Evolutionary conservation across 2,888 invertebrate genomes (phyloP).

Genomic region (Argyra leucocephala): DNA sequence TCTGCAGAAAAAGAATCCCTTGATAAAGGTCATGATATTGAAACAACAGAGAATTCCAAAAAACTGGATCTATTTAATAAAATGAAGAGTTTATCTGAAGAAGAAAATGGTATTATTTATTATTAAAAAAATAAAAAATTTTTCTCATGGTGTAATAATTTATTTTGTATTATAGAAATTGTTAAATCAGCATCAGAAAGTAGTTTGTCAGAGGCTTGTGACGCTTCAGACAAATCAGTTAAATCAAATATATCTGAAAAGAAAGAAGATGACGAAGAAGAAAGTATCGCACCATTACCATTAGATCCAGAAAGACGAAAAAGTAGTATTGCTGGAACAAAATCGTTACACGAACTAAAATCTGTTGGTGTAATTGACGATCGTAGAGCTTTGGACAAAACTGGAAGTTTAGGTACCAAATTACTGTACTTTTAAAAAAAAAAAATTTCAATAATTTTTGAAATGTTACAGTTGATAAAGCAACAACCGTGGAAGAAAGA

Average conservation of each 20-base stretch:
- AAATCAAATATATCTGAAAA: slow-evolving; percentile 57
- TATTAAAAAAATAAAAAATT: neutral
- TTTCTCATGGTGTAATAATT: neutral
- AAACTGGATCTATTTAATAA: slow-evolving; percentile 61
- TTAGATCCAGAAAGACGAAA: slow-evolving; percentile 31
- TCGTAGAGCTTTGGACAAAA: slow-evolving; percentile 24
- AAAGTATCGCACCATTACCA: slow-evolving; percentile 15
- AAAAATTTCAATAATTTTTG: slow-evolving; percentile 5
- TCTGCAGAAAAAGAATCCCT: slow-evolving; percentile 45
- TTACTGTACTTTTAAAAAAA: slow-evolving; percentile 16
- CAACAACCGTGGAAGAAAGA: slow-evolving; percentile 47
- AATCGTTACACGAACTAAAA: slow-evolving; percentile 43
- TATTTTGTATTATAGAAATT: slow-evolving; percentile 41
- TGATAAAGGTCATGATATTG: neutral
- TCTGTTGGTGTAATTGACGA: slow-evolving; percentile 39
- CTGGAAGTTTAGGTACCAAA: neutral
- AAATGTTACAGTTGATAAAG: slow-evolving; percentile 24
- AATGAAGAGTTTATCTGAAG: slow-evolving; percentile 61
- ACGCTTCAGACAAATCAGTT: slow-evolving; percentile 61
- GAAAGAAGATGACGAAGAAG: slow-evolving; percentile 17
- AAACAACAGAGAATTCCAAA: slow-evolving; percentile 25
- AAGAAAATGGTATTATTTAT: slow-evolving; percentile 48
- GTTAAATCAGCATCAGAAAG: slow-evolving; percentile 83
- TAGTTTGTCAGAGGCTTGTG: slow-evolving; percentile 69
- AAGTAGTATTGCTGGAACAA: slow-evolving; percentile 40